phyloP scores from a whole-genome alignment of 2,113 vertebrate genomes.

The Eublepharis macularius region DNA sequence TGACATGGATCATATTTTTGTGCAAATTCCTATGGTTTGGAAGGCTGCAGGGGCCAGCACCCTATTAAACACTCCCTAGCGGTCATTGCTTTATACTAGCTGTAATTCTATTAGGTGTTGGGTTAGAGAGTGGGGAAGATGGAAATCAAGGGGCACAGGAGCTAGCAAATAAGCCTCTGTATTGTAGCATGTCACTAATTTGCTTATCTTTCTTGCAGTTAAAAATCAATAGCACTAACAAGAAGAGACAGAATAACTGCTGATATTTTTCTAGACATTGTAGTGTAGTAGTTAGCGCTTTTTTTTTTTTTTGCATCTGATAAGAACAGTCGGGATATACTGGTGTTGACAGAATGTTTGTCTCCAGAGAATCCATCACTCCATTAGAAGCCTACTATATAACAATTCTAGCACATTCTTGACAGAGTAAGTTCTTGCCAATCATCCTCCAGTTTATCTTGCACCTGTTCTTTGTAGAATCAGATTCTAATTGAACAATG shows the following conservation, averaged over 20 bases:
- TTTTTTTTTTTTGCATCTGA: slow-evolving; percentile 1
- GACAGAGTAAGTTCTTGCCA: slow-evolving; percentile 41
- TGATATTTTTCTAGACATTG: slow-evolving; percentile 8
- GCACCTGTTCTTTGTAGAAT: background rate
- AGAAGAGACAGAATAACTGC: slow-evolving; percentile 4
- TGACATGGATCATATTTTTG: no score
- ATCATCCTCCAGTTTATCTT: slow-evolving; percentile 47
- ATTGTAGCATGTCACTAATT: slow-evolving; percentile 35
- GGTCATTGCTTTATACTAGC: background rate
- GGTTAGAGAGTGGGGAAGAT: slow-evolving; percentile 1
- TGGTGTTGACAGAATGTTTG: slow-evolving; percentile 33
- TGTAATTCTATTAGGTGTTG: background rate
- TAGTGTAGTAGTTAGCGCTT: background rate
- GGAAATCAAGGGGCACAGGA: slow-evolving; percentile 40
- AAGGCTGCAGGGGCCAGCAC: background rate
- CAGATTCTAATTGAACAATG: background rate
- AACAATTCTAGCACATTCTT: slow-evolving; percentile 52
- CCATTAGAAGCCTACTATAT: slow-evolving; percentile 52
- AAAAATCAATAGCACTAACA: slow-evolving; percentile 40
- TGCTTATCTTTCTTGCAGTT: slow-evolving; percentile 39
- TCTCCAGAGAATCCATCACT: slow-evolving; percentile 49
- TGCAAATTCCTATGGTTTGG: no score
- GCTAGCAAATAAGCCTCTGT: slow-evolving; percentile 22
- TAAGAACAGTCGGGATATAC: slow-evolving; percentile 39
- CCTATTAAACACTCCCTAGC: background rate